A percentile compares a stretch with the other conserved stretches of the same genome.
Conservation (phyloP, 2,888 invertebrate species). For the Drosophila recens region DNA sequence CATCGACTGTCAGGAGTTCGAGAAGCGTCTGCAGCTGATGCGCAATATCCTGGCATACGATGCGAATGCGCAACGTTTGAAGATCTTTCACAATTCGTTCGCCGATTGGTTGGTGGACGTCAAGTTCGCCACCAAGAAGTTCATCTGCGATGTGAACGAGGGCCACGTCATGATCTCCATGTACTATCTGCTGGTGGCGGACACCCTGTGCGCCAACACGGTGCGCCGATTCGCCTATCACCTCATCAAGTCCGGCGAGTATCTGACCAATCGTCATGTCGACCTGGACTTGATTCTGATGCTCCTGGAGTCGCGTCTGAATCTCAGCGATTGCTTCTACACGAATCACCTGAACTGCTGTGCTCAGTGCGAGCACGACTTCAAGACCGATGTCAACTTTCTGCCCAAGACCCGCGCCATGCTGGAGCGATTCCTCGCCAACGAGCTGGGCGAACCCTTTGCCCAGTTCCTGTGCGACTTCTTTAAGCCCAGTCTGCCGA, state of each 20-base stretch:
- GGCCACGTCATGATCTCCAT: conserved; percentile 96
- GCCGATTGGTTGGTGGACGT: conserved; percentile 98
- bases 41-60: conserved; percentile 86
- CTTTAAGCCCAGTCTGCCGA: conserved; percentile 88
- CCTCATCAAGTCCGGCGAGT: conserved; percentile 89
- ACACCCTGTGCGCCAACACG: conserved; percentile 89
- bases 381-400: conserved; percentile 84
- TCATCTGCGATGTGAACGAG: conserved; percentile 93
- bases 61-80: conserved; percentile 80
- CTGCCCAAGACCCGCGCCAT: conserved; percentile 83
- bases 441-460: conserved; percentile 84
- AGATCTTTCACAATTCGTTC: conserved; percentile 96
- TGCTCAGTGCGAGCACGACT: conserved; percentile 84
- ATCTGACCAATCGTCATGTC: conserved; percentile 85
- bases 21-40: conserved; percentile 91
- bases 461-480: conserved; percentile 86
- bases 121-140: conserved; percentile 98
- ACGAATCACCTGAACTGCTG: conserved; percentile 86
- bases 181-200: conserved; percentile 91
- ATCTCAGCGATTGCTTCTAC: conserved; percentile 85
- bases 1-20: conserved; percentile 92
- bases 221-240: conserved; percentile 91
- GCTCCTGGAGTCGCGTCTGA: conserved; percentile 84
- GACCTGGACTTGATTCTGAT: conserved; percentile 84
- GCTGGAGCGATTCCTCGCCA: conserved; percentile 85